phyloP scores from a whole-genome alignment of 2,888 invertebrate species.

The Corythucha ciliata region DNA sequence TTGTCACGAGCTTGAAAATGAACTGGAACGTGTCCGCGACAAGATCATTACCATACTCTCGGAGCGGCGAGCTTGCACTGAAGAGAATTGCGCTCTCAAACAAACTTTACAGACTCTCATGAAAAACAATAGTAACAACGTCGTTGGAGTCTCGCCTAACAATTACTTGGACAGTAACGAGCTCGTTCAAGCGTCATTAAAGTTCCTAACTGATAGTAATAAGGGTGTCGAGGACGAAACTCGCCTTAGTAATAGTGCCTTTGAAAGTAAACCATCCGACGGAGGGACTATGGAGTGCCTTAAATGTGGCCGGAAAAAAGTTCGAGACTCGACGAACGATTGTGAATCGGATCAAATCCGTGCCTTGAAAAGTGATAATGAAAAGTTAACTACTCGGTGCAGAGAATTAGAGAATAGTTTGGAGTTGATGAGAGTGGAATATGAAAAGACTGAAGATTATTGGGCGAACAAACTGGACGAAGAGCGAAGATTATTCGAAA shows the following conservation, averaged over 20 bases:
- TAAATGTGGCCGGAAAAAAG: no score
- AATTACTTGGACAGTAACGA: no score
- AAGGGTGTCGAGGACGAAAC: no score
- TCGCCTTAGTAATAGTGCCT: no score
- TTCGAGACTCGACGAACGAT: no score
- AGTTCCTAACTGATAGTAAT: no score
- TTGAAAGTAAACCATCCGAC: no score
- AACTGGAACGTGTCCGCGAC: conserved; percentile 37
- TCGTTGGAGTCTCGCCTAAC: no score
- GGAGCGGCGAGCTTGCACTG: conserved; percentile 38
- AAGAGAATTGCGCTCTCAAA: conserved; percentile 37
- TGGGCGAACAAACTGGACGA: conserved; percentile 71
- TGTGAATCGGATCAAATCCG: no score
- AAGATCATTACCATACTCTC: conserved; percentile 39
- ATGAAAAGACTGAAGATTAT: conserved; percentile 79
- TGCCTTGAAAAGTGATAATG: conserved; percentile 26
- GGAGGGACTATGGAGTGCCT: conserved; percentile 2
- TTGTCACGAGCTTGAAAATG: conserved; percentile 35
- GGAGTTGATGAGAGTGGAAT: conserved; percentile 64
- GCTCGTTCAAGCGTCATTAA: not conserved
- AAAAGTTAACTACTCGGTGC: conserved; percentile 39
- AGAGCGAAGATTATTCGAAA: conserved; percentile 61
- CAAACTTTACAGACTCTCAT: conserved; percentile 17
- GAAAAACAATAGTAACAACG: conserved; percentile 4
- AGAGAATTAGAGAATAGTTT: conserved; percentile 63